These are phyloP conservation scores for Nomada lathburiana DNA, from an alignment of 2,888 invertebrate genomes.

Conservation along the genomic window DNA sequence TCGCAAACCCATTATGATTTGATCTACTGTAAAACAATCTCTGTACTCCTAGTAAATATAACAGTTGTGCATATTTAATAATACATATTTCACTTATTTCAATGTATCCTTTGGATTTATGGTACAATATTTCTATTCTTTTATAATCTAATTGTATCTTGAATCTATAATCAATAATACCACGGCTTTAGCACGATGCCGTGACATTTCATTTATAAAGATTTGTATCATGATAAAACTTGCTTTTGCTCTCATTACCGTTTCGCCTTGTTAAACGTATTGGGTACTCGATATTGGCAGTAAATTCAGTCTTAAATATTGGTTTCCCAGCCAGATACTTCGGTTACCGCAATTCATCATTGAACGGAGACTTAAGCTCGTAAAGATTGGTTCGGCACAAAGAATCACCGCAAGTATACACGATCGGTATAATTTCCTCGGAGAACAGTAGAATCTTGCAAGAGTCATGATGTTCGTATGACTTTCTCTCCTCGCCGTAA, in stretches of 20 bases:
- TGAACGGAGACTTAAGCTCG: constrained; percentile 24
- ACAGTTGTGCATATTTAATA: no score
- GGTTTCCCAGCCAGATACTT: constrained; percentile 2
- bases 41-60: no score
- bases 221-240: background rate
- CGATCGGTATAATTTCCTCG: constrained; percentile 57
- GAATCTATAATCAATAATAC: background rate
- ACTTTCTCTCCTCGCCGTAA: constrained; percentile 75
- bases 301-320: constrained; percentile 10
- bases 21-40: no score
- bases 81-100: no score
- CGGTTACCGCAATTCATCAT: constrained; percentile 33
- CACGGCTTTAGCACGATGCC: background rate
- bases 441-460: constrained; percentile 64
- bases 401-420: constrained; percentile 33
- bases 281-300: constrained; percentile 4
- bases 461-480: constrained; percentile 66
- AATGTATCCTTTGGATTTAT: no score
- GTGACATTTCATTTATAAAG: background rate
- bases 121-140: no score
- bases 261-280: background rate
- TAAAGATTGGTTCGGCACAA: constrained; percentile 27
- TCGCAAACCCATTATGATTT: no score
- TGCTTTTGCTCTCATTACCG: background rate
- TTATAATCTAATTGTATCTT: background rate